Conservation (phyloP, 2,113 vertebrate genomes). For the Anhinga rufa region DNA sequence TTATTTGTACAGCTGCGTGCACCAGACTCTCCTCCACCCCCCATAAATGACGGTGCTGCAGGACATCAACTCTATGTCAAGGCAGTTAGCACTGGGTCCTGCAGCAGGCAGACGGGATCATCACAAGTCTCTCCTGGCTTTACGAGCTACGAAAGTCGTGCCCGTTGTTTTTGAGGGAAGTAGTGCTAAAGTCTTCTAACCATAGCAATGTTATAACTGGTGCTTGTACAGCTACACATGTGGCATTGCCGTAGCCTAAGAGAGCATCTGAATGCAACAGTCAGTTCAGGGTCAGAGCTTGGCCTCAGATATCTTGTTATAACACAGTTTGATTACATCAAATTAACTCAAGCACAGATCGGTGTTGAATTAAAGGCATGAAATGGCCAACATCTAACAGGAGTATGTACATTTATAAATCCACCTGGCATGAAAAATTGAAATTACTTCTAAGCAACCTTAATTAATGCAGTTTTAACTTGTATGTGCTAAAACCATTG, state of each 20-base stretch:
- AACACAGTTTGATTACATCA: background rate
- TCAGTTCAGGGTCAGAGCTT: background rate
- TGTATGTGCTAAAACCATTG: background rate
- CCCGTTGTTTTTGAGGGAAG: background rate
- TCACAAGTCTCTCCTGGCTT: background rate
- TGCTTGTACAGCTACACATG: background rate
- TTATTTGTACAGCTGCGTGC: constrained; percentile 38
- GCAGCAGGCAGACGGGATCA: background rate
- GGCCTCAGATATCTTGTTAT: background rate
- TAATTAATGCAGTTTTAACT: background rate
- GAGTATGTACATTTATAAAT: background rate
- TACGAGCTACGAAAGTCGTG: background rate
- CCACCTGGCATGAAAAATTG: background rate
- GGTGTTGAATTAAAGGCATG: background rate
- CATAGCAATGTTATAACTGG: background rate
- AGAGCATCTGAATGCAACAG: background rate
- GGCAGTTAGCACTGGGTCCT: background rate
- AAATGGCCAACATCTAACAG: background rate
- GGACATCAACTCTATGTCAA: background rate
- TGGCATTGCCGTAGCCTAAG: background rate
- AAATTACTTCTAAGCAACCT: background rate
- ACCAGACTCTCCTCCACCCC: background rate
- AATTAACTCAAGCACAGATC: background rate
- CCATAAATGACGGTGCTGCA: background rate
- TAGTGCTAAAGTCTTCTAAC: background rate